Conservation (phyloP, 2,888 invertebrate genomes). For the Caenorhabditis japonica region DNA sequence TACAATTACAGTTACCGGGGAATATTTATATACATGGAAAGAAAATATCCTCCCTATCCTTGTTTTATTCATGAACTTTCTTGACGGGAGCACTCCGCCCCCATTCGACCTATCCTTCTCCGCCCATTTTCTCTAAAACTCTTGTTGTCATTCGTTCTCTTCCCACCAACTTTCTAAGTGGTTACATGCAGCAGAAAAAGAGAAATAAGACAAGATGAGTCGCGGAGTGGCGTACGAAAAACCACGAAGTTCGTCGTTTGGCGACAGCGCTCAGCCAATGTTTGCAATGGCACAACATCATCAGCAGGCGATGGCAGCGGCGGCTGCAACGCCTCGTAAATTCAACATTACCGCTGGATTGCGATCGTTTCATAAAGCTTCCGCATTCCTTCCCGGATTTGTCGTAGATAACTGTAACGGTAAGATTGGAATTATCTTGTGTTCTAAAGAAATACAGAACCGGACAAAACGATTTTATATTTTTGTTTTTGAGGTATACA, state of each 20-base stretch:
- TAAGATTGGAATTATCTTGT: too few species aligned
- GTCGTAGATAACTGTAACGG: constrained; percentile 72
- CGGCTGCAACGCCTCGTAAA: constrained; percentile 23
- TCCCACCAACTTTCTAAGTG: constrained; percentile 24
- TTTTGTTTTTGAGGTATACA: too few species aligned
- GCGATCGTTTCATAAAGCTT: constrained; percentile 66
- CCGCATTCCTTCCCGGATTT: constrained; percentile 71
- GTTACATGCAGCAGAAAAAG: constrained; percentile 10
- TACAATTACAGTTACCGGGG: too few species aligned
- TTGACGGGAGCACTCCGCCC: background rate
- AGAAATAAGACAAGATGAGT: constrained; percentile 38
- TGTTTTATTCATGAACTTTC: constrained; percentile 24
- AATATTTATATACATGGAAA: too few species aligned
- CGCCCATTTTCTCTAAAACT: constrained; percentile 13
- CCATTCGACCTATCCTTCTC: constrained; percentile 12
- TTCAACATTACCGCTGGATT: constrained; percentile 64
- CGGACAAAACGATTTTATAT: too few species aligned
- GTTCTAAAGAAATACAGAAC: constrained; percentile 5
- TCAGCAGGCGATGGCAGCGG: constrained; percentile 29
- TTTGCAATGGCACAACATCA: constrained; percentile 45
- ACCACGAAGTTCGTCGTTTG: constrained; percentile 53
- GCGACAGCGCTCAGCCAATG: constrained; percentile 47
- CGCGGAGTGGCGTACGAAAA: constrained; percentile 39
- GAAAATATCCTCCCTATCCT: too few species aligned
- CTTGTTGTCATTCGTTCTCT: background rate